Evolutionary conservation across 2,113 vertebrate genomes (phyloP).

Genomic region (Eubucco bourcierii): DNA sequence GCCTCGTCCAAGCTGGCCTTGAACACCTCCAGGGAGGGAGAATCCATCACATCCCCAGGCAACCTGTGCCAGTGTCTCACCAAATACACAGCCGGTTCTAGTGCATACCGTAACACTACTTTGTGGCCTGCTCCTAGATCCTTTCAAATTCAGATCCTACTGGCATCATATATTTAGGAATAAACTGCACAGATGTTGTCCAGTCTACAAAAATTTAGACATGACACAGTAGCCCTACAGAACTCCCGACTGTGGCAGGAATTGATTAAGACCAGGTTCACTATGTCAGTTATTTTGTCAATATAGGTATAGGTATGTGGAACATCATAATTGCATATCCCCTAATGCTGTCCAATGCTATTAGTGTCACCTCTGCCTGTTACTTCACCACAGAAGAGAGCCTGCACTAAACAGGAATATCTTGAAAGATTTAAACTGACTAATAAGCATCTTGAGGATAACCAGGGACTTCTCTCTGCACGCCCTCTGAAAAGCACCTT

Average conservation of each 20-base stretch:
- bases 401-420: not conserved
- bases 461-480: not conserved
- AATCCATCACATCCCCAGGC: no score
- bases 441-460: not conserved
- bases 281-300: not conserved
- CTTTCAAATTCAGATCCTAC: not conserved
- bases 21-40: no score
- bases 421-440: constrained; percentile 8
- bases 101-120: not conserved
- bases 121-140: not conserved
- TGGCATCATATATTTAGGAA: not conserved
- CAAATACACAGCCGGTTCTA: not conserved
- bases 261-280: not conserved
- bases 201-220: not conserved
- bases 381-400: not conserved
- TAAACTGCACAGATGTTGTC: not conserved
- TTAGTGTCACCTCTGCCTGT: not conserved
- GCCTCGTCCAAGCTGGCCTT: no score
- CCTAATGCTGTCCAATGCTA: not conserved
- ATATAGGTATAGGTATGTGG: not conserved
- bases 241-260: not conserved
- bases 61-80: no score
- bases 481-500: not conserved
- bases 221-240: not conserved
- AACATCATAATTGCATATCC: not conserved